phyloP scores from a whole-genome alignment of 1,140 invertebrate species.

The Calycopis cecrops region DNA sequence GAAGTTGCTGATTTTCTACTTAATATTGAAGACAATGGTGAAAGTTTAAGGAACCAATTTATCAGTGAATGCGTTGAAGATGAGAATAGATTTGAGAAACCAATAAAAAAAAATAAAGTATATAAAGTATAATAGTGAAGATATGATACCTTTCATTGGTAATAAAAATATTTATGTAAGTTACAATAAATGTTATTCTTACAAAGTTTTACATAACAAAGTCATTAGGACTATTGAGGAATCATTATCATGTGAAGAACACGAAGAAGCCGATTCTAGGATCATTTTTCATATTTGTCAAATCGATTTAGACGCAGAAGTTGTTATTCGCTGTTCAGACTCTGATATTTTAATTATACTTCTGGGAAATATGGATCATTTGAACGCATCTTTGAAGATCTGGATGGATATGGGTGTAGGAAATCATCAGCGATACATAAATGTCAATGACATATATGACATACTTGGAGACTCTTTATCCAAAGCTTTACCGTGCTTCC shows the following conservation, averaged over 20 bases:
- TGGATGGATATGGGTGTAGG: slow-evolving; percentile 25
- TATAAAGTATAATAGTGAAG: slow-evolving; percentile 15
- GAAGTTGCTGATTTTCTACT: slow-evolving; percentile 10
- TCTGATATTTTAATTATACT: slow-evolving; percentile 38
- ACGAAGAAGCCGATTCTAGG: slow-evolving; percentile 46
- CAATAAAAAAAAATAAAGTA: slow-evolving; percentile 23
- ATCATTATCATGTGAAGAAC: slow-evolving; percentile 18
- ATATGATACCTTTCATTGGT: slow-evolving; percentile 2
- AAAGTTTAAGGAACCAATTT: slow-evolving; percentile 8
- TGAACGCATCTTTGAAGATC: slow-evolving; percentile 21
- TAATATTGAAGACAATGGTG: slow-evolving; percentile 13
- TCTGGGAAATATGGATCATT: slow-evolving; percentile 29
- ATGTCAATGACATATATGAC: slow-evolving; percentile 25
- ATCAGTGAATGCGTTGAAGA: slow-evolving; percentile 6
- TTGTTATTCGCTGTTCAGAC: slow-evolving; percentile 26
- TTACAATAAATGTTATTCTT: neutral
- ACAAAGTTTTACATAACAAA: slow-evolving; percentile 15
- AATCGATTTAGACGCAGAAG: slow-evolving; percentile 24
- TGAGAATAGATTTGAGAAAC: slow-evolving; percentile 23
- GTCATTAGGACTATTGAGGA: slow-evolving; percentile 26
- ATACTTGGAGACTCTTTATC: no score
- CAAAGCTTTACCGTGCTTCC: no score
- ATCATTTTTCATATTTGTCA: slow-evolving; percentile 41
- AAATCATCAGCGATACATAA: slow-evolving; percentile 22
- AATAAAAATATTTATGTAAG: slow-evolving; percentile 1